These are phyloP conservation scores for Globia sparganii DNA, from an alignment of 2,888 invertebrate genomes.

Conservation along the genomic window DNA sequence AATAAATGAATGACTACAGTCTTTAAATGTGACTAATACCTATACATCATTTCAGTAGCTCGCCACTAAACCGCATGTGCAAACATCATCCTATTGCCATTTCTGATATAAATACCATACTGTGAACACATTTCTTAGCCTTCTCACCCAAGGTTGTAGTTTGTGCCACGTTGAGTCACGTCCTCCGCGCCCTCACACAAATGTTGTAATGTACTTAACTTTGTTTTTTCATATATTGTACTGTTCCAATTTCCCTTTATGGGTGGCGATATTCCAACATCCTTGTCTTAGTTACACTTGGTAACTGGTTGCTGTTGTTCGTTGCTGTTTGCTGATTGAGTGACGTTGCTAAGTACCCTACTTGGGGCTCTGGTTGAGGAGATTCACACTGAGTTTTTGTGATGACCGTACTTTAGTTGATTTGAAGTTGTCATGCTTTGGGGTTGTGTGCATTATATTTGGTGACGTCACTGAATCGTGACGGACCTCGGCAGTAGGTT, in stretches of 20 bases:
- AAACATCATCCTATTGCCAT: constrained; percentile 46
- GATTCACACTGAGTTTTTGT: constrained; percentile 45
- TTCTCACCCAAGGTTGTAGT: constrained; percentile 47
- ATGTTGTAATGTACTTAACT: constrained; percentile 84
- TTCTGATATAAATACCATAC: constrained; percentile 45
- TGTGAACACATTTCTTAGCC: constrained; percentile 39
- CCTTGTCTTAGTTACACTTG: constrained; percentile 82
- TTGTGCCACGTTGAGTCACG: constrained; percentile 44
- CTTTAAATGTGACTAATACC: constrained; percentile 36
- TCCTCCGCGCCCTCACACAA: constrained; percentile 59
- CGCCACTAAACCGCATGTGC: constrained; percentile 58
- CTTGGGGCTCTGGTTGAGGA: constrained; percentile 34
- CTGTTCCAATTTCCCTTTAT: constrained; percentile 64
- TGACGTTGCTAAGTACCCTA: constrained; percentile 39
- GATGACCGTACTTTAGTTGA: constrained; percentile 56
- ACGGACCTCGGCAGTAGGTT: constrained; percentile 78
- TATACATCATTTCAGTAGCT: constrained; percentile 46
- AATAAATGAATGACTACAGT: constrained; percentile 8
- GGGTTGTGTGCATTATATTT: constrained; percentile 52
- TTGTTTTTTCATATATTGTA: constrained; percentile 74
- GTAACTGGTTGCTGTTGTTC: constrained; percentile 76
- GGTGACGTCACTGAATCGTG: constrained; percentile 64
- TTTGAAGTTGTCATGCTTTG: constrained; percentile 51
- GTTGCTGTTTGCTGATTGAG: constrained; percentile 46
- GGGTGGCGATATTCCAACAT: constrained; percentile 74